Percentiles rank a stretch among this genome's conserved stretches.
Evolutionary conservation across 2,113 vertebrate genomes (phyloP).

Genomic region (Phrynosoma blainvillii): DNA sequence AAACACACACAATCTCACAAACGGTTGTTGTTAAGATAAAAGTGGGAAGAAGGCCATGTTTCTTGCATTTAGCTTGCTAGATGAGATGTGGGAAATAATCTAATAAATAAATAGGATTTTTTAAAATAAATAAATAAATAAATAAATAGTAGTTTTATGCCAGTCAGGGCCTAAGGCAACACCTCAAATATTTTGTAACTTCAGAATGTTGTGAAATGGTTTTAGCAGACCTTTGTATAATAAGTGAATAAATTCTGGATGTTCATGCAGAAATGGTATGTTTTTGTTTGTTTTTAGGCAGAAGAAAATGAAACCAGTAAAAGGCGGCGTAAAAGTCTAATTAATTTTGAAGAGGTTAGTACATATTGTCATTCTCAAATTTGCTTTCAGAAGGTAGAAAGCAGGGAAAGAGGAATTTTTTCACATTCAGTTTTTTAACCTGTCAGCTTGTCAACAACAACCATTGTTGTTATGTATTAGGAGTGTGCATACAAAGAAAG

Average conservation of each 20-base stretch:
- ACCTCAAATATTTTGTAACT: background rate
- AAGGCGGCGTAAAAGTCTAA: slow-evolving; percentile 83
- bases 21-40: no score
- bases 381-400: background rate
- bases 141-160: background rate
- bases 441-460: background rate
- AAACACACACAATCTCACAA: no score
- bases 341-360: slow-evolving; percentile 88
- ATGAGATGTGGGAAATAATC: no score
- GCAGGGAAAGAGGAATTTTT: no score
- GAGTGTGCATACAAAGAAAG: background rate
- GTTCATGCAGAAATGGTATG: background rate
- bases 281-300: slow-evolving; percentile 68
- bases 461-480: background rate
- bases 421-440: background rate
- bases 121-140: no score
- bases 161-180: background rate
- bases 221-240: background rate
- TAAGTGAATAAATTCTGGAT: background rate
- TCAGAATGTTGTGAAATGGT: background rate
- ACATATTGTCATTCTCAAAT: background rate
- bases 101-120: no score
- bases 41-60: background rate
- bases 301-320: slow-evolving; percentile 89
- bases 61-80: background rate